Evolutionary conservation across 2,113 vertebrate genomes (phyloP), one percentile per base, ranked within the genome.

Genomic region (Ancistrus triradiatus): DNA sequence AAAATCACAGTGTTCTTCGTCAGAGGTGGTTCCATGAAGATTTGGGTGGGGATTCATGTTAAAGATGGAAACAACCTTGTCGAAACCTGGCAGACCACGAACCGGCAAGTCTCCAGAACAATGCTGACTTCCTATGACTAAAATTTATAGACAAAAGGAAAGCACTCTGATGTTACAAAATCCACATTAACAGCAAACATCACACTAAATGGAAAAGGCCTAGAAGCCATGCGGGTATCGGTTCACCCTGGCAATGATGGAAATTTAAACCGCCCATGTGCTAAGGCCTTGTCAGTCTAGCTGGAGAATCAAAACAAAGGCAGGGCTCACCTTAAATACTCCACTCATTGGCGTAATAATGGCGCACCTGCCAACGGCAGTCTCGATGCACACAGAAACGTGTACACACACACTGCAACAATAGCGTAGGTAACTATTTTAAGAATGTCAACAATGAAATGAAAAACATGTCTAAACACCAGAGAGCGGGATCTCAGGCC

Each of bases 41-140:
- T 74, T 68, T 19, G 75, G 86, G 84, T 81, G 85, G 74, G 77
- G 67, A 70, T 57, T 31, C 14, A 15, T 19, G 33, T 35, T 70
- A 31, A 22, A 65, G 80, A 82, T 73, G 78, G 70, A 83, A 56
- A 76, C 74, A 72, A 82, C 62, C 79, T 81, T 81, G 81, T 83
- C 72, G 77, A 90, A 87, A 83, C 84, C 80, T 83, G 80, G 81
- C 83, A 84, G 74, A 78, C 69, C 67, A 68, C 75, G 75, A 78
- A 81, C 73, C 75, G 74, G 81, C 35, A 59, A 83, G 78, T 68
- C 82, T 77, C 81, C 76, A 69, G 7, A 53, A 69, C 68, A 70
- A 83, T 57, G 49, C 66, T 75, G 77, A 46, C 74, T 76, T 80
- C 69, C 51, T 73, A 48, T 65, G 7, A 63, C 60, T 83, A 78